Conservation (phyloP, 2,888 invertebrate species). For the Lathronympha strigana region DNA sequence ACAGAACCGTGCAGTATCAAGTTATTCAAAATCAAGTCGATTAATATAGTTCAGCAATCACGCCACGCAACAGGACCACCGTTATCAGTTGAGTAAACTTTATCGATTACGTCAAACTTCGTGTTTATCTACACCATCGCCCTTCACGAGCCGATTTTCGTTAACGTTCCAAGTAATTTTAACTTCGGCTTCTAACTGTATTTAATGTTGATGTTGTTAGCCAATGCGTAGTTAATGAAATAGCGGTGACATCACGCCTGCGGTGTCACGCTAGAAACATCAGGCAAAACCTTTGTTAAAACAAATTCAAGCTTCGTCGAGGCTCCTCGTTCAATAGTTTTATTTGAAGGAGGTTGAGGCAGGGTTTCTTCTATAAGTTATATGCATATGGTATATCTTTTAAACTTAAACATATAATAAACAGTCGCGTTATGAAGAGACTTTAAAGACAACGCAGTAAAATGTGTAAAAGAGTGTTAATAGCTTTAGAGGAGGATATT, state of each 20-base stretch:
- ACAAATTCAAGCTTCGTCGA: not conserved
- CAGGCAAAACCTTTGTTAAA: slow-evolving; percentile 7
- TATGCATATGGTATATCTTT: no score
- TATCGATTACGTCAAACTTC: slow-evolving; percentile 31
- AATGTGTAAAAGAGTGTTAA: no score
- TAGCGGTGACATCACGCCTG: not conserved
- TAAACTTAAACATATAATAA: no score
- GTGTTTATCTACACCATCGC: slow-evolving; percentile 27
- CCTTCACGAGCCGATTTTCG: slow-evolving; percentile 27
- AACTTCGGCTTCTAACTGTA: not conserved
- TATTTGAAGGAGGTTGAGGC: no score
- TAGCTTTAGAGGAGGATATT: no score
- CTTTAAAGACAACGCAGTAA: no score
- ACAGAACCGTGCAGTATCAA: not conserved
- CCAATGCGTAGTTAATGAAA: not conserved
- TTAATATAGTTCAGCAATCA: slow-evolving; percentile 23
- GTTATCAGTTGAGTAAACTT: slow-evolving; percentile 21
- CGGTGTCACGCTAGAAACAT: slow-evolving; percentile 3
- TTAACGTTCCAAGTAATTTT: slow-evolving; percentile 3
- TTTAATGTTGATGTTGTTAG: no score
- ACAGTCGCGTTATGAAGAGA: no score
- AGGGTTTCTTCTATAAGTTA: no score
- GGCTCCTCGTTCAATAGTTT: not conserved
- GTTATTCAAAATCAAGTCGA: slow-evolving; percentile 11
- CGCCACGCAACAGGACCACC: slow-evolving; percentile 31